Conservation (phyloP, 2,888 invertebrate species). For the Eilema depressum region DNA sequence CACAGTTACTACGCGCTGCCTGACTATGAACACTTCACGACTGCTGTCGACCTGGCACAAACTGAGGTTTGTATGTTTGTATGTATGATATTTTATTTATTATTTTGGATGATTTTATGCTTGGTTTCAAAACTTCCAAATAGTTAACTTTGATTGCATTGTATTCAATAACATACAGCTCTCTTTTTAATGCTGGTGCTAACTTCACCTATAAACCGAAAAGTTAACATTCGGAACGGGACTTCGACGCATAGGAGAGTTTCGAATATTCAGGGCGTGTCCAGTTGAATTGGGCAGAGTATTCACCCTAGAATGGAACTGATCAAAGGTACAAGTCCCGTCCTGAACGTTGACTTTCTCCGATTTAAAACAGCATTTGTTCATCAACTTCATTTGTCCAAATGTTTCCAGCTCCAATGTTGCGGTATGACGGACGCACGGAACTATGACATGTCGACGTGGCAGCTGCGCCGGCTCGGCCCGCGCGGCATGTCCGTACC, state of each 20-base stretch:
- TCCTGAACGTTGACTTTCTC: too few relatives aligned
- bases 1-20: slow-evolving; percentile 93
- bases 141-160: neutral
- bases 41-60: slow-evolving; percentile 93
- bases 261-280: too few relatives aligned
- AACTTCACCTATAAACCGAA: too few relatives aligned
- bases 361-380: neutral
- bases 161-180: neutral
- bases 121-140: neutral
- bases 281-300: too few relatives aligned
- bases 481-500: slow-evolving; percentile 90
- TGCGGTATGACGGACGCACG: slow-evolving; percentile 93
- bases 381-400: too few relatives aligned
- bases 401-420: slow-evolving; percentile 89
- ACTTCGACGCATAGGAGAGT: too few relatives aligned
- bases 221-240: too few relatives aligned
- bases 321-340: too few relatives aligned
- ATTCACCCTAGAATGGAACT: too few relatives aligned
- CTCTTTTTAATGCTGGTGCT: too few relatives aligned
- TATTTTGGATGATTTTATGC: too few relatives aligned
- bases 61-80: slow-evolving; percentile 67
- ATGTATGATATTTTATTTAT: too few relatives aligned
- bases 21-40: slow-evolving; percentile 91
- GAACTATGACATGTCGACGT: slow-evolving; percentile 93
- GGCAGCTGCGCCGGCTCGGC: slow-evolving; percentile 92